phyloP scores from a whole-genome alignment of 2,113 vertebrate species.

The Tychaedon coryphoeus region DNA sequence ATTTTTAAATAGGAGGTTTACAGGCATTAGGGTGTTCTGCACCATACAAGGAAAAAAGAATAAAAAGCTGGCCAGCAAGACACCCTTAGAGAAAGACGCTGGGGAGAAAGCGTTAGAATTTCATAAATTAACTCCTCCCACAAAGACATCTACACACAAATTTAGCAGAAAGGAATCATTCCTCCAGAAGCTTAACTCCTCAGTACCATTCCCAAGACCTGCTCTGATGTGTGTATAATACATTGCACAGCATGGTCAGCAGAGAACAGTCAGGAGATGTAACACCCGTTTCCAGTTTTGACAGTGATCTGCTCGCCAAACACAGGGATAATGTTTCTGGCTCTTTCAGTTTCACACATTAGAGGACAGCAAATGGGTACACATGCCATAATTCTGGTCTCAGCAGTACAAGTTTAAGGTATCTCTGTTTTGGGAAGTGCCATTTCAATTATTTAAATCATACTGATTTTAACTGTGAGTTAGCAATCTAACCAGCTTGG shows the following conservation, averaged over 20 bases:
- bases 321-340: not conserved
- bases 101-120: not conserved
- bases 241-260: not conserved
- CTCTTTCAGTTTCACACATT: not conserved
- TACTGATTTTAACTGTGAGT: not conserved
- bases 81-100: not conserved
- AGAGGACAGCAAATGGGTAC: not conserved
- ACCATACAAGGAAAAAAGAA: slow-evolving; percentile 53
- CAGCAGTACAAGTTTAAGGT: not conserved
- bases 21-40: slow-evolving; percentile 12
- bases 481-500: not conserved
- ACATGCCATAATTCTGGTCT: not conserved
- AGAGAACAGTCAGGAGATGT: not conserved
- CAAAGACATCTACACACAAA: not conserved
- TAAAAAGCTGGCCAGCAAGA: slow-evolving; percentile 7
- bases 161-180: not conserved
- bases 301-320: not conserved
- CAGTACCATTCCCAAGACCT: not conserved
- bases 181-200: slow-evolving; percentile 10
- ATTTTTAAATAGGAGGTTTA: slow-evolving; percentile 55
- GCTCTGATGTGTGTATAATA: not conserved
- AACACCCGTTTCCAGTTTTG: not conserved
- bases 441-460: not conserved
- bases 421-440: not conserved
- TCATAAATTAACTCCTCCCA: not conserved